Conservation (phyloP, 2,888 invertebrate genomes). For the Camponotus fellah region DNA sequence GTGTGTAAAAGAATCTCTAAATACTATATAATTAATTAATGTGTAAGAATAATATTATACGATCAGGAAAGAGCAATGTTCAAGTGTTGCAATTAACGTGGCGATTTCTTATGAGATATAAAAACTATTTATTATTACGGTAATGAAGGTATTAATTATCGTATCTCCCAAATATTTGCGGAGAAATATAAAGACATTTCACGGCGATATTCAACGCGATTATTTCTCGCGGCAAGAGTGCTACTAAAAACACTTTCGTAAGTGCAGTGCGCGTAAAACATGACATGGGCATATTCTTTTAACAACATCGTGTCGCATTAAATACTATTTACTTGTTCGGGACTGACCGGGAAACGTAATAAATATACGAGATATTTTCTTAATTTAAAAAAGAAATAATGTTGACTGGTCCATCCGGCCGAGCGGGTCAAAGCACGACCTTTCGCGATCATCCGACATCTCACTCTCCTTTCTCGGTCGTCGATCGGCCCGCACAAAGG, state of each 20-base stretch:
- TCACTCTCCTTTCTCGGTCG: constrained; percentile 31
- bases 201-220: constrained; percentile 37
- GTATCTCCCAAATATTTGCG: constrained; percentile 6
- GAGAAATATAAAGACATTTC: constrained; percentile 50
- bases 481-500: constrained; percentile 55
- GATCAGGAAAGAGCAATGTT: constrained; percentile 37
- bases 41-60: constrained; percentile 47
- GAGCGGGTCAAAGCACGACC: constrained; percentile 62
- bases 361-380: constrained; percentile 30
- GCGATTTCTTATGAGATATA: constrained; percentile 47
- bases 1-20: constrained; percentile 4
- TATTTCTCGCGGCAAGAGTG: constrained; percentile 41
- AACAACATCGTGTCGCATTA: constrained; percentile 32
- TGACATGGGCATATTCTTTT: constrained; percentile 24
- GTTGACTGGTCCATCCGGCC: background rate
- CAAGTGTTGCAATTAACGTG: constrained; percentile 41
- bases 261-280: constrained; percentile 37
- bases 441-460: constrained; percentile 39
- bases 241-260: constrained; percentile 46
- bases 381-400: background rate
- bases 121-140: constrained; percentile 50
- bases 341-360: background rate
- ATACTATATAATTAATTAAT: constrained; percentile 32
- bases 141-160: constrained; percentile 54
- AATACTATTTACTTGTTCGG: constrained; percentile 44